A percentile compares a stretch with the other conserved stretches of the same genome.
phyloP scores from a whole-genome alignment of 2,888 invertebrate genomes.

The Drosophila tripunctata region DNA sequence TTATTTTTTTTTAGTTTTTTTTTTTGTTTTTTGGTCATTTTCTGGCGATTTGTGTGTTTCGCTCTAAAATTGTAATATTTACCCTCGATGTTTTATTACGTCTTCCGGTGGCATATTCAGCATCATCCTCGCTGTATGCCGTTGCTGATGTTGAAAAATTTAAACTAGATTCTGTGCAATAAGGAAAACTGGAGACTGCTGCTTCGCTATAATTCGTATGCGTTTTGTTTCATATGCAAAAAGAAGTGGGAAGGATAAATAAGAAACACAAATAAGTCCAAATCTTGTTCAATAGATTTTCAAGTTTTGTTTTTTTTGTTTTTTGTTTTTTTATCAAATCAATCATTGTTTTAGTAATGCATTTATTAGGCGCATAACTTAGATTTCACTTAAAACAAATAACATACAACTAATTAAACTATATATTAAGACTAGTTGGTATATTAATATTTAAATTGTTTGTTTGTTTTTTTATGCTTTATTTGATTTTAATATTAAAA shows the following conservation, averaged over 20 bases:
- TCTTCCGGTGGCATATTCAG: slow-evolving; percentile 89
- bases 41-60: slow-evolving; percentile 47
- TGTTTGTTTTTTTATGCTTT: slow-evolving; percentile 24
- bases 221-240: slow-evolving; percentile 72
- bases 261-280: slow-evolving; percentile 79
- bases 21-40: not conserved
- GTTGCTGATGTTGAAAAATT: slow-evolving; percentile 88
- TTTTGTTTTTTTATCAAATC: slow-evolving; percentile 21
- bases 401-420: slow-evolving; percentile 53
- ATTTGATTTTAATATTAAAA: slow-evolving; percentile 24
- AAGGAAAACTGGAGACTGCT: slow-evolving; percentile 85
- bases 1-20: not conserved
- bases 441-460: too few relatives aligned
- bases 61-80: slow-evolving; percentile 82
- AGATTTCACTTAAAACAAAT: slow-evolving; percentile 55
- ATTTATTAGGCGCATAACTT: slow-evolving; percentile 73
- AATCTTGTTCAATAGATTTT: slow-evolving; percentile 64
- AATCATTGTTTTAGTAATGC: slow-evolving; percentile 68
- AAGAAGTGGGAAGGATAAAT: slow-evolving; percentile 78
- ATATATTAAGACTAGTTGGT: slow-evolving; percentile 39
- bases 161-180: slow-evolving; percentile 85
- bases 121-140: slow-evolving; percentile 89
- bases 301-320: slow-evolving; percentile 24
- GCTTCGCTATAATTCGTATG: slow-evolving; percentile 83
- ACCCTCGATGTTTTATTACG: slow-evolving; percentile 90